Evolutionary conservation across 2,797 vertebrate genomes (phyloP), one percentile per base, ranked within the genome.

Genomic region (Microhierax caerulescens): DNA sequence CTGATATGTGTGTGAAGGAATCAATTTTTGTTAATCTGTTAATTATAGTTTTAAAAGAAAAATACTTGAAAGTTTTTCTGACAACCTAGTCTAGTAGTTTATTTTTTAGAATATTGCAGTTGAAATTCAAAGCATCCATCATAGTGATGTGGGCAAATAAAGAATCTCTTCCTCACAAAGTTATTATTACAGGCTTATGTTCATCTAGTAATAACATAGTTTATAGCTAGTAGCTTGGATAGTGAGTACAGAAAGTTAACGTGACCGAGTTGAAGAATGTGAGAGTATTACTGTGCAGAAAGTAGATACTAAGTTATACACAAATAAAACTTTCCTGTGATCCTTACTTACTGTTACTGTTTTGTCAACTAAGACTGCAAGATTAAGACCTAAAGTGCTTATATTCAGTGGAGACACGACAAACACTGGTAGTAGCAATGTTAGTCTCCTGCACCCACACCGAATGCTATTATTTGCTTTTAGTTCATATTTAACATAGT

Each of bases 61-160:
- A 53, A 67, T 51, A 32, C 5, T 39, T 23, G 27, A 20, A 53
- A 19, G 8, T 93, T 81, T 92, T 90, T 88, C 63, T 89, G 77
- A 39, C 83, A 92, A 36, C 25, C 12, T 60, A 63, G 75, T 82
- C 56, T 80, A 65, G 18, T 77, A 63, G 56, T 23, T 73, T 88
- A 3, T 37, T 83, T 89, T 82, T 76, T 73, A 69, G 64, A 64
- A 60, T 93, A 85, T 47, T 79, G 48, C 20, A 81, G n/a, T 39
- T 88, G 50, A 93, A 88, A 90, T 93, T 94, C 91, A 96, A 93
- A 73, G 11, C 34, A 73, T 93, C 56, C 2, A 0, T 94, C 86
- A 73, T 57, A 64, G 27, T 85, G 45, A 50, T 75, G 32, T 23
- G 23, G 27, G 85, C 82, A 81, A 78, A 92, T 65, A 74, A 88